Conservation (phyloP, 2,113 vertebrate genomes). For the Phainopepla nitens region DNA sequence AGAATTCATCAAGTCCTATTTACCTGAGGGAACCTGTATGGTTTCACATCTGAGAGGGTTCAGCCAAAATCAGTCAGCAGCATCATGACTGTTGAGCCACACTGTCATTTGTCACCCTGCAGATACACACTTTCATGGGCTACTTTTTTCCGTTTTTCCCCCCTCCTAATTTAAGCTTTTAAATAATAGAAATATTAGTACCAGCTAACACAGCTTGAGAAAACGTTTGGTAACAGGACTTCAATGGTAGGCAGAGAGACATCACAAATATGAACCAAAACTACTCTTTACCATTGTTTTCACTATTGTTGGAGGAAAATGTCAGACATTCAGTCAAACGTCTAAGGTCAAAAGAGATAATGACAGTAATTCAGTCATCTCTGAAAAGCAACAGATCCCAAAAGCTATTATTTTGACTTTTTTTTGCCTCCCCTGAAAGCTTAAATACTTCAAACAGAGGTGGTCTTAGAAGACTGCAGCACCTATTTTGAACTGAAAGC, state of each 20-base stretch:
- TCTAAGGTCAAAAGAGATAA: neutral
- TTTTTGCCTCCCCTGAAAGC: neutral
- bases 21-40: neutral
- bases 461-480: neutral
- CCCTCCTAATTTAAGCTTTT: neutral
- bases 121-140: neutral
- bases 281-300: neutral
- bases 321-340: neutral
- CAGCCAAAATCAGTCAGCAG: neutral
- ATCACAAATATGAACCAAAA: neutral
- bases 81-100: neutral
- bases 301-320: neutral
- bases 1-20: neutral
- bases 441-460: neutral
- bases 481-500: neutral
- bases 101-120: neutral
- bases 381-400: neutral
- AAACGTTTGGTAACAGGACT: neutral
- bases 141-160: accelerated
- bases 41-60: neutral
- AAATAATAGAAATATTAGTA: neutral
- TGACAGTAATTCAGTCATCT: neutral
- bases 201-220: neutral
- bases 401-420: neutral
- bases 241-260: neutral